These are phyloP conservation scores for Leucophenga maculata DNA, from an alignment of 2,888 invertebrate genomes.

Conservation along the genomic window DNA sequence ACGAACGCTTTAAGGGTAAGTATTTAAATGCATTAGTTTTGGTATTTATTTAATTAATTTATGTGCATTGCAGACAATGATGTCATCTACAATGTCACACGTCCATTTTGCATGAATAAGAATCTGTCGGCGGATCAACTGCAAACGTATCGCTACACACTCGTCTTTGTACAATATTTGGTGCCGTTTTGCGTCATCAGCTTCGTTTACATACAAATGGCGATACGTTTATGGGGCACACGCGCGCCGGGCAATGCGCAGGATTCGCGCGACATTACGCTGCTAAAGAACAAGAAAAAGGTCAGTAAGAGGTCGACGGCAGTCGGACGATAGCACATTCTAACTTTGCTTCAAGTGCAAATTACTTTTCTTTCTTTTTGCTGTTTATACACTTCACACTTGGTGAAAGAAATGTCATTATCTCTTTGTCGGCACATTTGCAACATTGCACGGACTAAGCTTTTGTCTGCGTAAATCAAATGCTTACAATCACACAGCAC, in stretches of 20 bases:
- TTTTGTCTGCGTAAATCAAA: too few relatives aligned
- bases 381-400: background rate
- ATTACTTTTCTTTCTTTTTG: slow-evolving; percentile 15
- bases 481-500: too few relatives aligned
- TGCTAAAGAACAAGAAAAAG: slow-evolving; percentile 87
- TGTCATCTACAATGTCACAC: slow-evolving; percentile 65
- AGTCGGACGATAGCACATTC: background rate
- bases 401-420: background rate
- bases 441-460: background rate
- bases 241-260: slow-evolving; percentile 86
- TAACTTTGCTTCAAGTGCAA: slow-evolving; percentile 8
- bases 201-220: slow-evolving; percentile 86
- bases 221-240: slow-evolving; percentile 84
- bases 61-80: slow-evolving; percentile 57
- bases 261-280: slow-evolving; percentile 83
- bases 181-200: slow-evolving; percentile 87
- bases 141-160: slow-evolving; percentile 73
- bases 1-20: slow-evolving; percentile 68
- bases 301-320: slow-evolving; percentile 73
- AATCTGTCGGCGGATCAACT: slow-evolving; percentile 73
- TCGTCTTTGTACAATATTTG: slow-evolving; percentile 79
- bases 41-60: background rate
- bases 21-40: slow-evolving; percentile 4
- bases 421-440: background rate
- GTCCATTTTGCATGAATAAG: slow-evolving; percentile 74